phyloP scores from a whole-genome alignment of 2,113 vertebrate genomes.

The Hemibagrus wyckioides region DNA sequence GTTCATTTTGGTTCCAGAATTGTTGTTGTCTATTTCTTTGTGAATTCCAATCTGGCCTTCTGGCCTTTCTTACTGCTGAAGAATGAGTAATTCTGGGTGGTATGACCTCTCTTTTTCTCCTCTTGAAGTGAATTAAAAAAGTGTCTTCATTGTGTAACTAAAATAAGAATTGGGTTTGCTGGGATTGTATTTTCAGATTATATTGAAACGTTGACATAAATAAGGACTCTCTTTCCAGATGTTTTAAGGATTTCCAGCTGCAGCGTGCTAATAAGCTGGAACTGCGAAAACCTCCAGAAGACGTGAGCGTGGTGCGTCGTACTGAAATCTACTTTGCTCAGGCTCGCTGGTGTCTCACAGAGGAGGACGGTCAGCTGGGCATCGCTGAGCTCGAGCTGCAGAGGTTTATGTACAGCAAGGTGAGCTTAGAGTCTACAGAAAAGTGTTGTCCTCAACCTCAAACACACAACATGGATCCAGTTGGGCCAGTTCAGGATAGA shows the following conservation, averaged over 20 bases:
- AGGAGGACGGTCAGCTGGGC: slow-evolving; percentile 96
- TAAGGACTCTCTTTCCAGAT: slow-evolving; percentile 69
- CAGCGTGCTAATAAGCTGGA: slow-evolving; percentile 96
- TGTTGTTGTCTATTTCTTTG: too few species aligned
- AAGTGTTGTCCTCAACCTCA: too few species aligned
- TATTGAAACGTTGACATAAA: neutral
- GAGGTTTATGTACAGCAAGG: slow-evolving; percentile 98
- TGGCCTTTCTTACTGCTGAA: too few species aligned
- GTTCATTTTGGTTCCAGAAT: too few species aligned
- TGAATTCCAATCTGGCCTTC: too few species aligned
- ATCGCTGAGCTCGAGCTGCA: slow-evolving; percentile 97
- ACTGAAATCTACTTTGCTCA: slow-evolving; percentile 97
- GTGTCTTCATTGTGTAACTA: too few species aligned
- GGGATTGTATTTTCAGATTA: neutral
- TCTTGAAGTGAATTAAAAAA: too few species aligned
- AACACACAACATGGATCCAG: neutral
- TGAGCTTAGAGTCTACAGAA: slow-evolving; percentile 54
- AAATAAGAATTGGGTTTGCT: neutral
- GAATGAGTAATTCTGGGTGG: too few species aligned
- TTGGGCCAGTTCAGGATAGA: neutral
- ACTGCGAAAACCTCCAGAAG: slow-evolving; percentile 91
- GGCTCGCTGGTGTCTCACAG: slow-evolving; percentile 94
- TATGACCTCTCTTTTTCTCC: too few species aligned
- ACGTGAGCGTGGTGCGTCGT: slow-evolving; percentile 89
- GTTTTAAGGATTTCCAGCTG: slow-evolving; percentile 98